phyloP scores from a whole-genome alignment of 2,113 vertebrate genomes.

The Antidorcas marsupialis region DNA sequence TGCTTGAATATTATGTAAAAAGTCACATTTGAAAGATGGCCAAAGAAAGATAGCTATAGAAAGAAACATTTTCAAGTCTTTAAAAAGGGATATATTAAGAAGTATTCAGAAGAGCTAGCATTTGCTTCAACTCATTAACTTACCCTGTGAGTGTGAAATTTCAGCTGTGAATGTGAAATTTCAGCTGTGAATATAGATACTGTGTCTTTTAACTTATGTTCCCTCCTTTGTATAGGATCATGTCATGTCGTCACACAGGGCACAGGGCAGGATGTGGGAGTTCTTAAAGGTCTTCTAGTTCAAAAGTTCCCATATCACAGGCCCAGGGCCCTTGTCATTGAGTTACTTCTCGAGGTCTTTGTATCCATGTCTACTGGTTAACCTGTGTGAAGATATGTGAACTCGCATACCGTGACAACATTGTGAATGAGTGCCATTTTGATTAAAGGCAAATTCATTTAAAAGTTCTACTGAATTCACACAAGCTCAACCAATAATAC shows the following conservation, averaged over 20 bases:
- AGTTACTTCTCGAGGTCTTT: not conserved
- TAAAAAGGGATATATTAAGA: not conserved
- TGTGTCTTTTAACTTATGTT: not conserved
- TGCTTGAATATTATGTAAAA: not conserved
- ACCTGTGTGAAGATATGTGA: not conserved
- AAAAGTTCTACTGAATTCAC: not conserved
- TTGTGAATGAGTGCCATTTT: not conserved
- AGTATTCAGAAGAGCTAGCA: not conserved
- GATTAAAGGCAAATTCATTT: not conserved
- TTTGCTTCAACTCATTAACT: not conserved
- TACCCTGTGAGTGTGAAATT: not conserved
- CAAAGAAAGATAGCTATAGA: not conserved
- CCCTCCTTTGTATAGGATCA: not conserved
- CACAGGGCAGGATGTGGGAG: not conserved
- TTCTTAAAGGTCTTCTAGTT: not conserved
- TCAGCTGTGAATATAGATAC: not conserved
- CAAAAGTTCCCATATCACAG: not conserved
- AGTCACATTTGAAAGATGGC: not conserved
- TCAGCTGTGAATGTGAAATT: not conserved
- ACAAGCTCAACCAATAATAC: not conserved
- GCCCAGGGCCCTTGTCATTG: not conserved
- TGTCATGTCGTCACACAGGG: not conserved
- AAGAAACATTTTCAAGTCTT: not conserved
- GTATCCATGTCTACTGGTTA: not conserved
- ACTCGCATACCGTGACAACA: not conserved